phyloP scores from a whole-genome alignment of 2,888 invertebrate genomes.

The Aphidoletes aphidimyza region DNA sequence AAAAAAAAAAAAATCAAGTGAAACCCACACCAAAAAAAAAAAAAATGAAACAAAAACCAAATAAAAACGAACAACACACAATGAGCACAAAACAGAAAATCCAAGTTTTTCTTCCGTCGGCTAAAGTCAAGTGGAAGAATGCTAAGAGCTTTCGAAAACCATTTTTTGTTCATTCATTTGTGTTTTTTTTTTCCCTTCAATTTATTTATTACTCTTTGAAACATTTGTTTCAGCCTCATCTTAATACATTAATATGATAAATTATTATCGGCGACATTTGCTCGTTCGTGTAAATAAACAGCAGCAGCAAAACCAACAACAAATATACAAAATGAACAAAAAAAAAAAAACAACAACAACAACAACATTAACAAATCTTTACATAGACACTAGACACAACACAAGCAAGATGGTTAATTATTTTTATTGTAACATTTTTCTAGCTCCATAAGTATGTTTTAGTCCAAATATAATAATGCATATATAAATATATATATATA shows the following conservation, averaged over 20 bases:
- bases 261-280: neutral
- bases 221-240: conserved; percentile 24
- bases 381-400: neutral
- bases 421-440: conserved; percentile 46
- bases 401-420: conserved; percentile 48
- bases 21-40: neutral
- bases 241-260: conserved; percentile 1
- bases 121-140: conserved; percentile 35
- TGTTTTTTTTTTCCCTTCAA: no score
- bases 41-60: neutral
- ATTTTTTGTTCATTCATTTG: no score
- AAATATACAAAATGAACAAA: neutral
- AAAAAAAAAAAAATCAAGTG: neutral
- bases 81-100: no score
- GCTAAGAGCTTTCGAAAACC: conserved; percentile 26
- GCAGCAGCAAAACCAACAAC: neutral
- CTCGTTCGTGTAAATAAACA: neutral
- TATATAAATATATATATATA: neutral
- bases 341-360: neutral
- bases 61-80: neutral
- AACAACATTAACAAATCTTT: conserved; percentile 1
- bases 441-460: conserved; percentile 31
- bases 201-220: neutral
- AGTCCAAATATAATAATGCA: neutral
- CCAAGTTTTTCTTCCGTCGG: conserved; percentile 11